Evolutionary conservation across 2,113 vertebrate genomes (phyloP).

Genomic region (Probosciger aterrimus): DNA sequence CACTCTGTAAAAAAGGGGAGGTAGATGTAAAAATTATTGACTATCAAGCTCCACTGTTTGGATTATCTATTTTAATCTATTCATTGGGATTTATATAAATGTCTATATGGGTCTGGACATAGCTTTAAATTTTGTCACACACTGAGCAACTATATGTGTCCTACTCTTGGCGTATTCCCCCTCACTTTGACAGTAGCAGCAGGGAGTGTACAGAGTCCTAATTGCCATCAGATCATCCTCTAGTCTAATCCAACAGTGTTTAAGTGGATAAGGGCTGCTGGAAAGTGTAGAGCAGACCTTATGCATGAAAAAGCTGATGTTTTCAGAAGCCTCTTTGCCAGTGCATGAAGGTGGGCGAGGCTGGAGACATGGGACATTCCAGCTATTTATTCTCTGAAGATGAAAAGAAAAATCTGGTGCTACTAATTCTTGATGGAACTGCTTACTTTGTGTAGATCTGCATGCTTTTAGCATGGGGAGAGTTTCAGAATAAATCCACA

Average conservation of each 20-base stretch:
- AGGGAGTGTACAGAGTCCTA: neutral
- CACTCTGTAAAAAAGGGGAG: neutral
- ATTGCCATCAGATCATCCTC: neutral
- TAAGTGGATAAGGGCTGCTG: neutral
- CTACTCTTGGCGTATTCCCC: neutral
- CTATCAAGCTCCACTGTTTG: neutral
- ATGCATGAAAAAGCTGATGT: neutral
- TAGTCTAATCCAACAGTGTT: neutral
- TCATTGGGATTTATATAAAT: neutral
- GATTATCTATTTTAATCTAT: neutral
- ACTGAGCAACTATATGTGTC: fast-evolving
- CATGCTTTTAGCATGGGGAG: neutral
- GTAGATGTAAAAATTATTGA: neutral
- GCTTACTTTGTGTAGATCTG: neutral
- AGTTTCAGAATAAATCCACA: neutral
- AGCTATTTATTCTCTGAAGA: neutral
- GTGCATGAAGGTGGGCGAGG: neutral
- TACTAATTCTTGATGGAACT: neutral
- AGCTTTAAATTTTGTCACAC: neutral
- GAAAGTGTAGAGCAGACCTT: fast-evolving
- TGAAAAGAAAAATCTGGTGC: neutral
- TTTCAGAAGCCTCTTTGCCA: neutral
- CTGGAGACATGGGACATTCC: neutral
- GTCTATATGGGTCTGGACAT: neutral
- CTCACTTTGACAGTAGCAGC: neutral